Conservation (phyloP, 2,113 vertebrate species). For the Meriones unguiculatus region DNA sequence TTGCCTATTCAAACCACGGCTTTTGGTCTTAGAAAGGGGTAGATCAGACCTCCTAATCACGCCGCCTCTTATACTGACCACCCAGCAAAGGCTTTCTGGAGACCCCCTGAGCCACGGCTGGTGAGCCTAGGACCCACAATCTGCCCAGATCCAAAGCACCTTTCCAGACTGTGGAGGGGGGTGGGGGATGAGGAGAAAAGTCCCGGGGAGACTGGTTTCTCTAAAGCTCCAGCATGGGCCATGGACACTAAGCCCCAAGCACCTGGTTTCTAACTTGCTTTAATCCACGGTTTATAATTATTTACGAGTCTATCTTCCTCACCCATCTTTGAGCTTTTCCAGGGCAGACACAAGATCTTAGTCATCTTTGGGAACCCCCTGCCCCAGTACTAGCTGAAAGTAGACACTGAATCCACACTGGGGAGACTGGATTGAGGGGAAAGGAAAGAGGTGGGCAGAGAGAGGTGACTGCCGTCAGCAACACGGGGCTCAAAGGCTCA, state of each 20-base stretch:
- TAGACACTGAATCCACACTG: background rate
- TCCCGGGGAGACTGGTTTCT: slow-evolving; percentile 1
- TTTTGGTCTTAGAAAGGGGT: background rate
- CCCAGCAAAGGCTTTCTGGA: background rate
- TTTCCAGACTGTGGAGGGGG: background rate
- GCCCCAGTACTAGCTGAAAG: background rate
- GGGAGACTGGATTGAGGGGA: background rate
- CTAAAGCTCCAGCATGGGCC: slow-evolving; percentile 38
- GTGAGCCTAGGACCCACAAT: background rate
- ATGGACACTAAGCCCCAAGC: background rate
- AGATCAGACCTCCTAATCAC: background rate
- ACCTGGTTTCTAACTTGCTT: background rate
- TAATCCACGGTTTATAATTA: slow-evolving; percentile 65
- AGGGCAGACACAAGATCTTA: slow-evolving; percentile 57
- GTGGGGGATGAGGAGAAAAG: background rate
- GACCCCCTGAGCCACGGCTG: background rate
- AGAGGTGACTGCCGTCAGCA: background rate
- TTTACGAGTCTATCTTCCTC: slow-evolving; percentile 53
- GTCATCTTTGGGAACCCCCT: slow-evolving; percentile 7
- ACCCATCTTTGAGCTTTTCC: slow-evolving; percentile 61
- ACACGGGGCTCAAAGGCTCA: background rate
- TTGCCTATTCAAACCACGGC: background rate
- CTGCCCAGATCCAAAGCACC: background rate
- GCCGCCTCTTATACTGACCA: background rate
- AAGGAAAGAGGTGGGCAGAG: background rate